A percentile compares a stretch with the other conserved stretches of the same genome.
phyloP scores from a whole-genome alignment of 2,797 vertebrate species.

The Chloroceryle amazona region DNA sequence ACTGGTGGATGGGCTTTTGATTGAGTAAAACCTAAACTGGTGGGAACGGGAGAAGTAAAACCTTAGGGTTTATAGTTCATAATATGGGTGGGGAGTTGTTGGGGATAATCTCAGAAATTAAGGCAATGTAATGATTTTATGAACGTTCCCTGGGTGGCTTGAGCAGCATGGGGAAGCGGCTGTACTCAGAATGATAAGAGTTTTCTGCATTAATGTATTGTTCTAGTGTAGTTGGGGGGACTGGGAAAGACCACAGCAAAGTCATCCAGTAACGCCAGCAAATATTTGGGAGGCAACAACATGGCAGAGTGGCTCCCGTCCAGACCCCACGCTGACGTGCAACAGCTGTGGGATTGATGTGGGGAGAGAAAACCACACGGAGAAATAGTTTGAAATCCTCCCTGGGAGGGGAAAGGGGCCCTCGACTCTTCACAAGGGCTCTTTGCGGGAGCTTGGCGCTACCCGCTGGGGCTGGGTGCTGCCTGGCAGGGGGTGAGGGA shows the following conservation, averaged over 20 bases:
- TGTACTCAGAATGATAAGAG: background rate
- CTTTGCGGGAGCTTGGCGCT: background rate
- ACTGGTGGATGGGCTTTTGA: background rate
- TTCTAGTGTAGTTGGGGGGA: background rate
- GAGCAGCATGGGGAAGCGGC: background rate
- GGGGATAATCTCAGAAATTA: background rate
- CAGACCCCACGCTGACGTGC: background rate
- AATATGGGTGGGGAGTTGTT: background rate
- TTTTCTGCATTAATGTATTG: background rate
- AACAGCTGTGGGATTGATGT: slow-evolving; percentile 15
- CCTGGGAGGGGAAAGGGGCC: background rate
- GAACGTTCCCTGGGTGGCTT: background rate
- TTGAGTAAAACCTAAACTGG: background rate
- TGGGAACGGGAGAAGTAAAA: background rate
- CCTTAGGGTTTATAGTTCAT: accelerated
- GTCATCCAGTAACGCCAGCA: background rate
- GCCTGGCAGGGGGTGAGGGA: accelerated
- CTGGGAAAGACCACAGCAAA: slow-evolving; percentile 23
- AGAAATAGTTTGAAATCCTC: background rate
- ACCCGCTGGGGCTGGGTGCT: accelerated
- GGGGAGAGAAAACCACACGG: accelerated
- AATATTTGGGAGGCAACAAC: background rate
- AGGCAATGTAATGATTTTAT: background rate
- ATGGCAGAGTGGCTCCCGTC: background rate
- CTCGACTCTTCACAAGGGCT: background rate